These are phyloP conservation scores for Nicator chloris DNA, from an alignment of 2,113 vertebrate genomes.

Conservation along the genomic window DNA sequence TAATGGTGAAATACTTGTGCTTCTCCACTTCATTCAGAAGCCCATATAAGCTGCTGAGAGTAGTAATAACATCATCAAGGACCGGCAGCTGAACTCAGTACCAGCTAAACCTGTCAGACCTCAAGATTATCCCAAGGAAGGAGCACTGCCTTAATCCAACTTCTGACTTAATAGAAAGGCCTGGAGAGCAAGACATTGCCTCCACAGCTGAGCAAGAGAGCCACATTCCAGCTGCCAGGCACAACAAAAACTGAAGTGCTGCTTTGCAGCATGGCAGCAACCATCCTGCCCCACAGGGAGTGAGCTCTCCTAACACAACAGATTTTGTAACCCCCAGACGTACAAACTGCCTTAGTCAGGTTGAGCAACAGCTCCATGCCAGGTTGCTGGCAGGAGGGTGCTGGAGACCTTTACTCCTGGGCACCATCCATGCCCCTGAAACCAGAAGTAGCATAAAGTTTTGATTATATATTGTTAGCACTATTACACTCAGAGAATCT, in stretches of 20 bases:
- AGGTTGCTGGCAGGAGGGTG: neutral
- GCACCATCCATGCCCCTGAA: neutral
- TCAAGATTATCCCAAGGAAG: neutral
- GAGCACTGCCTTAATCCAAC: neutral
- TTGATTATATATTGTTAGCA: neutral
- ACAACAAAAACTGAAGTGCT: neutral
- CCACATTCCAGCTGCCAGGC: neutral
- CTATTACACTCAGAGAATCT: neutral
- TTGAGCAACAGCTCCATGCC: neutral
- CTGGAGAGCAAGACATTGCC: neutral
- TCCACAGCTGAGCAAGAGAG: neutral
- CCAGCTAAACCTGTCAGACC: neutral
- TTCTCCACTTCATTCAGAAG: neutral
- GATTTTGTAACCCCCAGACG: neutral
- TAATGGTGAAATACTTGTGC: neutral
- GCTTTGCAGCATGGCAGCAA: neutral
- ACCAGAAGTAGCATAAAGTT: neutral
- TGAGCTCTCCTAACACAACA: neutral
- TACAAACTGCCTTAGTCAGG: neutral
- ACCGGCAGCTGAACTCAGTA: neutral
- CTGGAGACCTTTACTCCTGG: neutral
- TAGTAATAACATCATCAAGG: neutral
- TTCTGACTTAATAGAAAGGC: neutral
- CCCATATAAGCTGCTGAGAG: neutral
- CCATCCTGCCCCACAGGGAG: neutral